Percentiles rank a stretch among this genome's conserved stretches.
Evolutionary conservation across 2,797 vertebrate species (phyloP).

Genomic region (Sternotherus odoratus): DNA sequence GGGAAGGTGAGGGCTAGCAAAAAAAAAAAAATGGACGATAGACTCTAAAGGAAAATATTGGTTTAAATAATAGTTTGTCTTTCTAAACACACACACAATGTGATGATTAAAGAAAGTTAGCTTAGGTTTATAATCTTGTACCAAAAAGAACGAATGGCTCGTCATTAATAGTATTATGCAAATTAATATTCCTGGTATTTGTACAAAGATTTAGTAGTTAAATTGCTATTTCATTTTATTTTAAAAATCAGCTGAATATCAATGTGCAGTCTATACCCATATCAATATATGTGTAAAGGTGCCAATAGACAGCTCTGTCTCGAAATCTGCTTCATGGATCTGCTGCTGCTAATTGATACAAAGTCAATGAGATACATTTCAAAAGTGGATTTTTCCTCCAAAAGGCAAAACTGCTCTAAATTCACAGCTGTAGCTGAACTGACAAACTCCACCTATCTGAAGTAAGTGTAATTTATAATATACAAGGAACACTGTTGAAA

Average conservation of each 20-base stretch:
- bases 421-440: constrained; percentile 78
- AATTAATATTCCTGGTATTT: constrained; percentile 51
- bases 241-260: constrained; percentile 76
- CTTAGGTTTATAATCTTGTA: constrained; percentile 17
- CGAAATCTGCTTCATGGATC: constrained; percentile 78
- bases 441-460: constrained; percentile 74
- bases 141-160: constrained; percentile 29
- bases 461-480: constrained; percentile 81
- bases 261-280: constrained; percentile 73
- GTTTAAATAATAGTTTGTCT: not conserved
- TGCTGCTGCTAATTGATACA: constrained; percentile 77
- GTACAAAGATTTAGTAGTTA: constrained; percentile 73
- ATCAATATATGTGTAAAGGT: not conserved
- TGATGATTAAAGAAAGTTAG: not conserved
- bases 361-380: constrained; percentile 79
- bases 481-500: constrained; percentile 67
- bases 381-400: constrained; percentile 75
- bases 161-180: constrained; percentile 47
- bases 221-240: constrained; percentile 74
- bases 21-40: not conserved
- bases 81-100: not conserved
- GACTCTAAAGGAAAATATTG: not conserved
- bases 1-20: not conserved
- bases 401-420: constrained; percentile 77
- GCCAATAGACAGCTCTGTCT: constrained; percentile 71